Conservation (phyloP, 2,888 invertebrate genomes). For the Priocnemis perturbator region DNA sequence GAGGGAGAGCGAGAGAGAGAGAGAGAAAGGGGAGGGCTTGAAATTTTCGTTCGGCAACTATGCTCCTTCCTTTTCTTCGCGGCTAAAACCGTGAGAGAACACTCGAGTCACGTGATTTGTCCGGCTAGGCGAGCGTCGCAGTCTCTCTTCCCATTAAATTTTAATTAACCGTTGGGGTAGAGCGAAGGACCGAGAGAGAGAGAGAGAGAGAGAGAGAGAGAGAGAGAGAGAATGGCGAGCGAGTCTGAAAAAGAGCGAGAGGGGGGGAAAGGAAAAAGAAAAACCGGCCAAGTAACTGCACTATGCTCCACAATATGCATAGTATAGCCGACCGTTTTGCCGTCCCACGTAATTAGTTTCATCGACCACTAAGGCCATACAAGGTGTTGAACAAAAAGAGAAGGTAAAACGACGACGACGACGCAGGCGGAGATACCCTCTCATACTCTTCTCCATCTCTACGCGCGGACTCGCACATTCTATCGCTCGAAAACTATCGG, state of each 20-base stretch:
- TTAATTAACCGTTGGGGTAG: slow-evolving; percentile 49
- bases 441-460: slow-evolving; percentile 14
- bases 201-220: slow-evolving; percentile 31
- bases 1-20: slow-evolving; percentile 7
- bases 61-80: slow-evolving; percentile 29
- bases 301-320: slow-evolving; percentile 38
- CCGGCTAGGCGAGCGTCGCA: slow-evolving; percentile 35
- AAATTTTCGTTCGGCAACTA: slow-evolving; percentile 15
- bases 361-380: slow-evolving; percentile 38
- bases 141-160: slow-evolving; percentile 48
- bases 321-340: slow-evolving; percentile 32
- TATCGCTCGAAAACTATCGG: neutral
- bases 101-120: slow-evolving; percentile 43
- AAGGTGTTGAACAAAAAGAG: slow-evolving; percentile 32
- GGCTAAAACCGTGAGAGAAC: slow-evolving; percentile 16
- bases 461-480: slow-evolving; percentile 6
- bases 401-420: slow-evolving; percentile 21
- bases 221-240: slow-evolving; percentile 23
- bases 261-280: slow-evolving; percentile 33
- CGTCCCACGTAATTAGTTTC: slow-evolving; percentile 41
- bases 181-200: slow-evolving; percentile 27
- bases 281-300: slow-evolving; percentile 27
- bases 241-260: neutral
- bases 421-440: slow-evolving; percentile 29
- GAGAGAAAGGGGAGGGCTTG: neutral